Evolutionary conservation across 2,113 vertebrate species (phyloP).

Genomic region (Pedionomus torquatus): DNA sequence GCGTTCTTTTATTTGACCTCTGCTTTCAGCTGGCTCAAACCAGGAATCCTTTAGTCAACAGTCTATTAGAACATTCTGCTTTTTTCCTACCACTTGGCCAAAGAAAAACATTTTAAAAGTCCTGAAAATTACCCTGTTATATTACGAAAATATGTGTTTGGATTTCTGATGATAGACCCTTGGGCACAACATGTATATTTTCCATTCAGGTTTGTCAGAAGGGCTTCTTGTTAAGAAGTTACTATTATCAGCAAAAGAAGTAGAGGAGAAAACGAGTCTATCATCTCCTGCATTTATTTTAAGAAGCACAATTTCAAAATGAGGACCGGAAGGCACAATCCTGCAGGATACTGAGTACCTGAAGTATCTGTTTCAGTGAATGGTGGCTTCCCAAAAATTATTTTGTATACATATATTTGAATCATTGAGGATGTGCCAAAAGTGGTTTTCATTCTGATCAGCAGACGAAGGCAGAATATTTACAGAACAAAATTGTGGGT

Average conservation of each 20-base stretch:
- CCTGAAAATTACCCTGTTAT: not conserved
- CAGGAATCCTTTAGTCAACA: not conserved
- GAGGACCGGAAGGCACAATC: not conserved
- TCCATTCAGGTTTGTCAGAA: not conserved
- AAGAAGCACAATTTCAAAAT: not conserved
- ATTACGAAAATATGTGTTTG: not conserved
- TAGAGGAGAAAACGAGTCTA: not conserved
- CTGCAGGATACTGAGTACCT: not conserved
- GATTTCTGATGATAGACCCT: not conserved
- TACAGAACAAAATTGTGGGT: not conserved
- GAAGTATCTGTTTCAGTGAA: not conserved
- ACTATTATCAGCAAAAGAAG: not conserved
- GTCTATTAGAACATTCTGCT: not conserved
- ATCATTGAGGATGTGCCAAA: not conserved
- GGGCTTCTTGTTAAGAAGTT: not conserved
- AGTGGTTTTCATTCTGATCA: not conserved
- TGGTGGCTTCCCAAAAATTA: not conserved
- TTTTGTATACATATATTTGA: not conserved
- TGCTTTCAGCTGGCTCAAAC: not conserved
- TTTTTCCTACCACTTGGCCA: accelerated
- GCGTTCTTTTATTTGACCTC: not conserved
- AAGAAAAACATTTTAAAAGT: not conserved
- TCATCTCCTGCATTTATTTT: not conserved
- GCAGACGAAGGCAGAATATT: not conserved
- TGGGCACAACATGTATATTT: not conserved